phyloP scores from a whole-genome alignment of 2,888 invertebrate genomes.

The Netelia fuscicornis region DNA sequence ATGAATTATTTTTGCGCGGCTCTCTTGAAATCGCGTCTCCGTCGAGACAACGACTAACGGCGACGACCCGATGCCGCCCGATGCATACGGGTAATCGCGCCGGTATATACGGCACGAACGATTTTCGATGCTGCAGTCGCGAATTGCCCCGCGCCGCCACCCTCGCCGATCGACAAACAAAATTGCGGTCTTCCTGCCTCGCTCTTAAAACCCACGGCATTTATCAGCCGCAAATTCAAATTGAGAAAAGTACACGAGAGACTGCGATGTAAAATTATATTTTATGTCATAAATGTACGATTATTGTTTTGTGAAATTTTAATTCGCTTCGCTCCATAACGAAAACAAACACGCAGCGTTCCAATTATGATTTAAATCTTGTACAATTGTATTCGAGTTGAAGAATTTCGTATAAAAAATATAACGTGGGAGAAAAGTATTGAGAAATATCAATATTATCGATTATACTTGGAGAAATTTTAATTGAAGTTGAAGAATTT shows the following conservation, averaged over 20 bases:
- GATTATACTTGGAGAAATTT: neutral
- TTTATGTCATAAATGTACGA: too few relatives aligned
- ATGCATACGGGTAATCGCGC: constrained; percentile 57
- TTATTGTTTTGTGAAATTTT: too few relatives aligned
- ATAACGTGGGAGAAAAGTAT: neutral
- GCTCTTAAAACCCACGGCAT: neutral
- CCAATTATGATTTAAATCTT: too few relatives aligned
- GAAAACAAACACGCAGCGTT: too few relatives aligned
- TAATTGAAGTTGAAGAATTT: too few relatives aligned
- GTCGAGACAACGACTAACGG: constrained; percentile 22
- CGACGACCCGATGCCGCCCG: constrained; percentile 24
- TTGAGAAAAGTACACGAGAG: neutral
- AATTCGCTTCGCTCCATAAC: too few relatives aligned
- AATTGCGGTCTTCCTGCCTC: constrained; percentile 50
- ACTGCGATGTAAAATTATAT: too few relatives aligned
- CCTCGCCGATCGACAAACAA: constrained; percentile 34
- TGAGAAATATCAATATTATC: neutral
- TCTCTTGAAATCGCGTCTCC: constrained; percentile 54
- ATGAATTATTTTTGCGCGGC: constrained; percentile 81
- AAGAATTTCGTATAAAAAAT: neutral
- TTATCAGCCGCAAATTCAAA: neutral
- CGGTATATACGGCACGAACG: constrained; percentile 9
- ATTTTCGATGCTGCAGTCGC: constrained; percentile 50
- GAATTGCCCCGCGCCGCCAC: constrained; percentile 12
- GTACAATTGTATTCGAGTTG: neutral